These are phyloP conservation scores for Hybognathus amarus DNA, from an alignment of 2,797 vertebrate species.

Conservation along the genomic window DNA sequence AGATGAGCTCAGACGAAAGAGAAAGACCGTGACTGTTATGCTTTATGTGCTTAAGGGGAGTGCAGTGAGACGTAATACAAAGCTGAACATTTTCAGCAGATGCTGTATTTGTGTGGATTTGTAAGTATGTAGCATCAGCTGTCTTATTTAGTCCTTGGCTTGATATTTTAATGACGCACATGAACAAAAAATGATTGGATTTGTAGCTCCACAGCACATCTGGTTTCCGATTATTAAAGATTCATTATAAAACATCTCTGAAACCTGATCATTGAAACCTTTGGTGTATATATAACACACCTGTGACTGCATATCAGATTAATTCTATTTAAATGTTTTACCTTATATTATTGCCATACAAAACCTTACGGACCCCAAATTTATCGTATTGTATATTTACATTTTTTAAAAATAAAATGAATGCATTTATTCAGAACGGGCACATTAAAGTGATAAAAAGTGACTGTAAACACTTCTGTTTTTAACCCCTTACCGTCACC, in stretches of 20 bases:
- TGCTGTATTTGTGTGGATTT: conserved; percentile 5
- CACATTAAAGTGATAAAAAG: not conserved
- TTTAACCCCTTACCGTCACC: not conserved
- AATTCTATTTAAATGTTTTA: not conserved
- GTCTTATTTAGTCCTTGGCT: conserved; percentile 27
- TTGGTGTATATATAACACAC: not conserved
- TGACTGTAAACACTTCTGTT: not conserved
- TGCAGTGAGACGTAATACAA: conserved; percentile 1
- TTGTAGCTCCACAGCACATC: not conserved
- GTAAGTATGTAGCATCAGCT: not conserved
- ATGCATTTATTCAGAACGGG: not conserved
- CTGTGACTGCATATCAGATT: not conserved
- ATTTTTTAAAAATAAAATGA: not conserved
- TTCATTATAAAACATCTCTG: not conserved
- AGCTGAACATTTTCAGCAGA: not conserved
- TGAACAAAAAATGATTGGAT: conserved; percentile 5
- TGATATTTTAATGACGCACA: conserved; percentile 12
- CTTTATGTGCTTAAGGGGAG: conserved; percentile 19
- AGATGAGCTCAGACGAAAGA: conserved; percentile 50
- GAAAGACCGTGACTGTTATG: conserved; percentile 17
- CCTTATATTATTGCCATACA: not conserved
- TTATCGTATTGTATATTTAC: too few species aligned
- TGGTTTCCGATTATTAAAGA: conserved; percentile 24
- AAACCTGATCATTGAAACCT: not conserved
- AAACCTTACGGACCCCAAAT: too few species aligned